Evolutionary conservation across 2,797 vertebrate species (phyloP).

Genomic region (Agapornis canus): DNA sequence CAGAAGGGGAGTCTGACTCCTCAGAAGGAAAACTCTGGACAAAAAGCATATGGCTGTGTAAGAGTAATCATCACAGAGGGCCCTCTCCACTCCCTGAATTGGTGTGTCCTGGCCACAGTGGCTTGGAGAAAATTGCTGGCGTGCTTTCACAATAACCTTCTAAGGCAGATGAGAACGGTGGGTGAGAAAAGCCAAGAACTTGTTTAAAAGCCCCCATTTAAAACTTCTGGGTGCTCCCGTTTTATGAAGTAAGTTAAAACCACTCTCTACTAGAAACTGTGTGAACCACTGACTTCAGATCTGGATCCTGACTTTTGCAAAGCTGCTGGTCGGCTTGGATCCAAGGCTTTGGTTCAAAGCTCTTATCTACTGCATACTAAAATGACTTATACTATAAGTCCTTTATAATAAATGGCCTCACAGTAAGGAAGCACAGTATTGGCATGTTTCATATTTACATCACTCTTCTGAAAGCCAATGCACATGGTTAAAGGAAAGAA

Average conservation of each 20-base stretch:
- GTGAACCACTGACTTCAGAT: conserved; percentile 9
- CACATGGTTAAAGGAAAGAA: neutral
- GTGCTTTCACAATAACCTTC: neutral
- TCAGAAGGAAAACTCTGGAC: neutral
- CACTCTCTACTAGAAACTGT: neutral
- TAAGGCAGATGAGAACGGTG: neutral
- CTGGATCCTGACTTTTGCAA: neutral
- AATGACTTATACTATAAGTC: neutral
- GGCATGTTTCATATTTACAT: neutral
- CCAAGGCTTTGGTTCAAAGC: conserved; percentile 14
- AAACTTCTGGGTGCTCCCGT: neutral
- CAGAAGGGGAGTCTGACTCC: neutral
- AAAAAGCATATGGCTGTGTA: neutral
- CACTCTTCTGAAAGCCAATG: neutral
- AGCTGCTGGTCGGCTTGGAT: conserved; percentile 14
- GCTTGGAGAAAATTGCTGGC: neutral
- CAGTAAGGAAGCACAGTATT: neutral
- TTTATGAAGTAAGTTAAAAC: conserved; percentile 16
- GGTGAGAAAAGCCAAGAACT: neutral
- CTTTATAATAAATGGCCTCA: conserved; percentile 6
- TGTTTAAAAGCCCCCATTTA: neutral
- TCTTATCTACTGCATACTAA: neutral
- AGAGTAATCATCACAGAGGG: neutral
- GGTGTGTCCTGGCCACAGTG: neutral
- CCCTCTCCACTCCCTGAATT: neutral